Conservation (phyloP, 2,113 vertebrate species). For the Origma solitaria region DNA sequence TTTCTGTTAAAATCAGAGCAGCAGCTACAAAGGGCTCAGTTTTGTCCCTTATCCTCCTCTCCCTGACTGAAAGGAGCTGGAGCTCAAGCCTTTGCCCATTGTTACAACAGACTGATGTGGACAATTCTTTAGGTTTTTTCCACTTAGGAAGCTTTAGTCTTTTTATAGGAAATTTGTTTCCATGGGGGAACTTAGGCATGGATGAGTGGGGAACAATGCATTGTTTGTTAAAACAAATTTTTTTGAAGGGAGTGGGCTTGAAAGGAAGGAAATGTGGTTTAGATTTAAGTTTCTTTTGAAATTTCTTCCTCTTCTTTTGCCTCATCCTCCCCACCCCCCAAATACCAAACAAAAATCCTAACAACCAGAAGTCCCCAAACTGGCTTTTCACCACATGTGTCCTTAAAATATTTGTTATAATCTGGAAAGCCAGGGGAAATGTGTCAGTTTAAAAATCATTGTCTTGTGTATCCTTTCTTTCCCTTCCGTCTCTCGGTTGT, state of each 20-base stretch:
- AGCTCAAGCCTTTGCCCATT: not conserved
- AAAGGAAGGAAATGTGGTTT: slow-evolving; percentile 38
- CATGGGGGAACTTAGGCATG: not conserved
- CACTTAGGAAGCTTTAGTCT: not conserved
- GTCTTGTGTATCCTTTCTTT: not conserved
- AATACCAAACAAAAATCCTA: not conserved
- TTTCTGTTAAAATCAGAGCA: not conserved
- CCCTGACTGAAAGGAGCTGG: not conserved
- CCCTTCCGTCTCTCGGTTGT: not conserved
- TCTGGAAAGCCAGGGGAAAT: not conserved
- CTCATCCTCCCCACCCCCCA: not conserved
- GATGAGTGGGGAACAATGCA: slow-evolving; percentile 34
- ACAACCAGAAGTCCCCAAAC: not conserved
- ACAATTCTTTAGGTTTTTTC: not conserved
- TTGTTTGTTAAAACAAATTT: slow-evolving; percentile 9
- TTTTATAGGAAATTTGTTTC: slow-evolving; percentile 24
- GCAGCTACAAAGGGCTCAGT: not conserved
- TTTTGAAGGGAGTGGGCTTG: slow-evolving; percentile 37
- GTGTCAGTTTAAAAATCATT: not conserved
- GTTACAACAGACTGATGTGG: not conserved
- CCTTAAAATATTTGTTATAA: not conserved
- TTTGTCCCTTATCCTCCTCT: not conserved
- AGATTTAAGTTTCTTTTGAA: slow-evolving; percentile 18
- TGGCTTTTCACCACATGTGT: not conserved
- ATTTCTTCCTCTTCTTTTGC: not conserved